Evolutionary conservation across 1,140 invertebrate species (phyloP), one percentile per base, ranked within the genome.

Genomic region (Acyrthosiphon pisum): DNA sequence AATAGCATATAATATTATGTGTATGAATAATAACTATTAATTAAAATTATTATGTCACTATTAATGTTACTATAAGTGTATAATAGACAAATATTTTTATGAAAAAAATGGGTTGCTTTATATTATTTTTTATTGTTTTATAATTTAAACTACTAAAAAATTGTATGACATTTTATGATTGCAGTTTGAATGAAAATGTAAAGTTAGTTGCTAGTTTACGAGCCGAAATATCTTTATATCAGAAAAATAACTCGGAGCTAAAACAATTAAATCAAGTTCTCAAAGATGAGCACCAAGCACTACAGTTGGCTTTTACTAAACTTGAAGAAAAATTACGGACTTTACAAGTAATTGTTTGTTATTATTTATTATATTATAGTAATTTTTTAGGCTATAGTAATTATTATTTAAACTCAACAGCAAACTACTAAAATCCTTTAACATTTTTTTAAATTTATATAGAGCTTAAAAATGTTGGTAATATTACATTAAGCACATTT

Each of bases 211-310:
- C 95, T 93, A 96, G 96, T 93, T 95, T 98, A 93, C 95, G 96
- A 94, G 96, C 96, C 94, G 96, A 98, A 95, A 96, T 97, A 94
- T 95, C 96, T 95, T 96, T 96, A 95, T 96, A 96, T 94, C 95
- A 96, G 94, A 96, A 95, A 83, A 94, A 95, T 76, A 95, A 95
- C 93, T 95, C 94, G 93, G 97, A 99, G 95, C 95, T 98, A 35
- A 97, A 98, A 95, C 96, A 96, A 93, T 95, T 98, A 9, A 98
- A 98, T 95, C 97, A 99, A 96, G 97, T 98, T 94, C 95, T 99
- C 81, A 96, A 97, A 95, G 99, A 99, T 96, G 99, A 99, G 96
- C 98, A 99, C 95, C 98, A 98, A 95, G 98, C 99, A 8, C 95
- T 99, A 91, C 98, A 99, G 95, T 96, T 99, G 94, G 98, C 98